Conservation (phyloP, 2,113 vertebrate species). For the Felis catus region DNA sequence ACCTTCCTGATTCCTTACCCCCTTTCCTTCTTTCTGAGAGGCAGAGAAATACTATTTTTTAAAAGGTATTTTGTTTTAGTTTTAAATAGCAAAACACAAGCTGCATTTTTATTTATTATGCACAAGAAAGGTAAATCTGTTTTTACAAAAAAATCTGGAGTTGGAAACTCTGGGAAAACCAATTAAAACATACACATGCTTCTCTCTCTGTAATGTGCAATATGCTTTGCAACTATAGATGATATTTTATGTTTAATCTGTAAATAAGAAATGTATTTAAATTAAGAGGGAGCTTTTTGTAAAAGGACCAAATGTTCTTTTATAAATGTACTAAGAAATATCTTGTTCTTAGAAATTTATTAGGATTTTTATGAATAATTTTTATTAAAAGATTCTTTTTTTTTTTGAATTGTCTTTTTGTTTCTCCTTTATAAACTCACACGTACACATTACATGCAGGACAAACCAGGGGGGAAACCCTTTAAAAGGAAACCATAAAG, state of each 20-base stretch:
- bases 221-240: conserved; percentile 78
- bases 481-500: not conserved
- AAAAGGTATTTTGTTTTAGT: conserved; percentile 10
- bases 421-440: conserved; percentile 1
- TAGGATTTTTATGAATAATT: conserved; percentile 80
- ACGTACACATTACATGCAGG: too few relatives aligned
- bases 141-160: conserved; percentile 56
- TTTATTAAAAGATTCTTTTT: conserved; percentile 82
- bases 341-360: conserved; percentile 79
- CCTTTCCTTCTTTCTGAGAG: conserved; percentile 3
- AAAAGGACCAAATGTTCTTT: conserved; percentile 82
- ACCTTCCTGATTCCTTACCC: not conserved
- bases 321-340: conserved; percentile 76
- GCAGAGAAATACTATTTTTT: conserved; percentile 54
- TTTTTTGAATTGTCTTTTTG: conserved; percentile 52
- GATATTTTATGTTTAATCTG: conserved; percentile 76
- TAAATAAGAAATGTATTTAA: conserved; percentile 82
- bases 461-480: not conserved
- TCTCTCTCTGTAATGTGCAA: conserved; percentile 82
- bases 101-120: conserved; percentile 74
- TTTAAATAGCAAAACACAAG: conserved; percentile 58
- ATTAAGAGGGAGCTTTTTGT: conserved; percentile 77
- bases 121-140: conserved; percentile 62
- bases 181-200: conserved; percentile 68
- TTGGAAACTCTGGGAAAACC: conserved; percentile 71